A percentile compares a stretch with the other conserved stretches of the same genome.
These are phyloP conservation scores for Gymnocephalus cernua DNA, from an alignment of 2,113 vertebrate genomes.

Conservation along the genomic window DNA sequence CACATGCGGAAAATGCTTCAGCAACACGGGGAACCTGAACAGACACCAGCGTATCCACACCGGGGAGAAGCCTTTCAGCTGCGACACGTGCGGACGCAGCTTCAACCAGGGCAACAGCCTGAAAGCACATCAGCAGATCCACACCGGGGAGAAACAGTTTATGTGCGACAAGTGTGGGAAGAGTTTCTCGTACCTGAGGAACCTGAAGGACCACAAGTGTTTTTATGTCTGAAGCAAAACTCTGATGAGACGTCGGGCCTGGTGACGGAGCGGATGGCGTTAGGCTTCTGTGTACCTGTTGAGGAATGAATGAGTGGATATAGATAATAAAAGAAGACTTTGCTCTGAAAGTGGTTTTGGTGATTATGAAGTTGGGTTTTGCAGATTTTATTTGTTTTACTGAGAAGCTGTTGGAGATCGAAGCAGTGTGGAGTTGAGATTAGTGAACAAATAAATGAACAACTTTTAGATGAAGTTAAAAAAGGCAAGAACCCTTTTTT, in stretches of 20 bases:
- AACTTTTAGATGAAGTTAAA: background rate
- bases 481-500: background rate
- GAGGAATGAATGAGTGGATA: background rate
- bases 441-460: background rate
- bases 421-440: background rate
- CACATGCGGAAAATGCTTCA: conserved; percentile 87
- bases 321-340: background rate
- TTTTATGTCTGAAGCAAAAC: conserved; percentile 59
- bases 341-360: background rate
- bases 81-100: conserved; percentile 76
- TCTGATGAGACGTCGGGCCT: too few relatives aligned
- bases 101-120: conserved; percentile 86
- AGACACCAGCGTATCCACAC: conserved; percentile 87
- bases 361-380: background rate
- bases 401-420: background rate
- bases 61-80: conserved; percentile 83
- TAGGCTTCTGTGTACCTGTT: background rate
- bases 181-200: conserved; percentile 82
- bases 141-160: conserved; percentile 83
- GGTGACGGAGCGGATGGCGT: background rate
- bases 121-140: conserved; percentile 83
- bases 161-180: conserved; percentile 87
- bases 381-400: background rate
- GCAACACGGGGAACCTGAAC: conserved; percentile 85
- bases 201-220: conserved; percentile 83